Conservation (phyloP, 2,888 invertebrate species). For the Drosophila subsilvestris region DNA sequence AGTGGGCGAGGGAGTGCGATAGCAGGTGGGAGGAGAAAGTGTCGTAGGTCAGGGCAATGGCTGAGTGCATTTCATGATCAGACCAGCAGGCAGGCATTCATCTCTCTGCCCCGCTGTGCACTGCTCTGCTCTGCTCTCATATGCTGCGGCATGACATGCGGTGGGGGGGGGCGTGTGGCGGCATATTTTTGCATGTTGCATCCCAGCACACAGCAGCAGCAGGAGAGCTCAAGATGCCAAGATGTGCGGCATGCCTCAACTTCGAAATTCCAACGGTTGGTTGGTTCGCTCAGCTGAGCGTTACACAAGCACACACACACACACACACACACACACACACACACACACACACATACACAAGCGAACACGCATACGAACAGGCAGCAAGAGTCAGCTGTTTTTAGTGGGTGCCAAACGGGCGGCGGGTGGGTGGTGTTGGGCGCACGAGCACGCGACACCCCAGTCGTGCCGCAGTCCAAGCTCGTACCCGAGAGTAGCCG, state of each 20-base stretch:
- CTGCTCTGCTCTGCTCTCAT: constrained; percentile 19
- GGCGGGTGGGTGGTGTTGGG: background rate
- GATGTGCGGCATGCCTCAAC: constrained; percentile 16
- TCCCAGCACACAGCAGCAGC: background rate
- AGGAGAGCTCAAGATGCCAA: constrained; percentile 3
- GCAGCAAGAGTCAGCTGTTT: constrained; percentile 11
- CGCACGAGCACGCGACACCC: constrained; percentile 35
- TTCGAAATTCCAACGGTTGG: constrained; percentile 55
- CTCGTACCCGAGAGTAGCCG: constrained; percentile 28
- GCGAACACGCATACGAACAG: constrained; percentile 3
- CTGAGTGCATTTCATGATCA: constrained; percentile 15
- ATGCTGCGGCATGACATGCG: background rate
- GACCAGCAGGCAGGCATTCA: background rate
- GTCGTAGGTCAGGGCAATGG: constrained; percentile 20
- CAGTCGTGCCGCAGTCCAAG: background rate
- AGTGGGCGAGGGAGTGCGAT: background rate
- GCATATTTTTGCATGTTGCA: constrained; percentile 7
- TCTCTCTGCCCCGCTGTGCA: background rate
- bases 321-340: constrained; percentile 5
- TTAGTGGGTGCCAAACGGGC: constrained; percentile 1
- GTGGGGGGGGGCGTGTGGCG: background rate
- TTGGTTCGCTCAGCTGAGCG: constrained; percentile 69
- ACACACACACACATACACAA: constrained; percentile 19
- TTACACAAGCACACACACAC: constrained; percentile 31
- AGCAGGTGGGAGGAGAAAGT: constrained; percentile 2